A percentile compares a stretch with the other conserved stretches of the same genome.
Evolutionary conservation across 2,888 invertebrate species (phyloP).

Genomic region (Latrodectus hesperus): DNA sequence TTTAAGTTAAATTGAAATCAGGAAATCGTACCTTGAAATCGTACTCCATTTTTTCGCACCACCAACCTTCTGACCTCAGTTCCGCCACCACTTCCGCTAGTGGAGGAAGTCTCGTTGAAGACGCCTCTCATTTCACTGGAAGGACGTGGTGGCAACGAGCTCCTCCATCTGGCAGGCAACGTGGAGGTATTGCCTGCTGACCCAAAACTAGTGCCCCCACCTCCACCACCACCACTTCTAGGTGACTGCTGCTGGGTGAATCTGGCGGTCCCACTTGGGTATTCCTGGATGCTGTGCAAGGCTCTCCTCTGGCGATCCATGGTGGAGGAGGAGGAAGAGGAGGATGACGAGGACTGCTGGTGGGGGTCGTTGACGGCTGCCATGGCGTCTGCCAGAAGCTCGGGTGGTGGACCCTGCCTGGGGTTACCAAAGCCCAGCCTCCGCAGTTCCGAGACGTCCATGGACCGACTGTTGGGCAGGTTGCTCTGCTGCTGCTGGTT

Average conservation of each 20-base stretch:
- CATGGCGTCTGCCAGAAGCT: constrained; percentile 63
- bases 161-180: constrained; percentile 61
- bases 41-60: constrained; percentile 59
- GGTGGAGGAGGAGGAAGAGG: constrained; percentile 45
- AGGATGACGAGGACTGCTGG: constrained; percentile 33
- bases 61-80: constrained; percentile 61
- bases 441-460: constrained; percentile 61
- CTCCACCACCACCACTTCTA: not conserved
- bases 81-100: not conserved
- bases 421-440: constrained; percentile 48
- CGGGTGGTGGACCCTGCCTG: constrained; percentile 48
- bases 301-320: constrained; percentile 42
- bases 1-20: not conserved
- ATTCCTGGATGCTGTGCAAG: constrained; percentile 62
- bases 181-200: constrained; percentile 35
- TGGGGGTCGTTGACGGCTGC: constrained; percentile 40
- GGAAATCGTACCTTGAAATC: constrained; percentile 53
- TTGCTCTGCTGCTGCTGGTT: constrained; percentile 9
- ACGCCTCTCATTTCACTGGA: constrained; percentile 46
- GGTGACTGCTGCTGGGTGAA: constrained; percentile 23
- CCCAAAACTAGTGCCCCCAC: not conserved
- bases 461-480: constrained; percentile 61
- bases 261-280: constrained; percentile 27
- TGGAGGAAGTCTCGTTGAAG: constrained; percentile 19
- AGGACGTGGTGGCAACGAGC: constrained; percentile 44